Evolutionary conservation across 2,113 vertebrate species (phyloP).

Genomic region (Archilochus colubris): DNA sequence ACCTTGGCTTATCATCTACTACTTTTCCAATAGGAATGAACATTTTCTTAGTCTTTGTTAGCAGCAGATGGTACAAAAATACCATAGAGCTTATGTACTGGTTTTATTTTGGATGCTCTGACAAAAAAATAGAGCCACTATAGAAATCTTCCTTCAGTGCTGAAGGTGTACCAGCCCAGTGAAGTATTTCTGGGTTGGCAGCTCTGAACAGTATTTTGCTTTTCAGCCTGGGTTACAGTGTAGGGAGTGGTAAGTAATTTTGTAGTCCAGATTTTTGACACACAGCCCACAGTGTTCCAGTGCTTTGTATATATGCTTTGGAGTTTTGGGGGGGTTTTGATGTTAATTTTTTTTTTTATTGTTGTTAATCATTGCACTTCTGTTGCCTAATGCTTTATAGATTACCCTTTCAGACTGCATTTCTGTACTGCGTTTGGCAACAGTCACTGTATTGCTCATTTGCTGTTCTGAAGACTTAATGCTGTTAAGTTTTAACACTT

Average conservation of each 20-base stretch:
- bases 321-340: neutral
- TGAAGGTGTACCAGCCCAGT: neutral
- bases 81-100: neutral
- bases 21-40: neutral
- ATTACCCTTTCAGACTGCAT: neutral
- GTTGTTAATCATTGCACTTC: neutral
- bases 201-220: neutral
- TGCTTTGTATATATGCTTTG: neutral
- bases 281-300: neutral
- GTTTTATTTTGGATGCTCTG: constrained; percentile 9
- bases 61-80: neutral
- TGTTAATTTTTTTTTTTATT: neutral
- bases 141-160: neutral
- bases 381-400: neutral
- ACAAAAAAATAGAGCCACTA: neutral
- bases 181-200: neutral
- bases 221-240: neutral
- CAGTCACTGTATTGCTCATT: neutral
- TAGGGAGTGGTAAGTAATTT: neutral
- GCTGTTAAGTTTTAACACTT: neutral
- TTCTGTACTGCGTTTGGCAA: neutral
- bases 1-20: neutral
- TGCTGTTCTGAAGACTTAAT: neutral
- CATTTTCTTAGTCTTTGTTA: neutral
- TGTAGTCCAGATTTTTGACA: neutral